phyloP scores from a whole-genome alignment of 2,797 vertebrate genomes.

The Sebastes minor region DNA sequence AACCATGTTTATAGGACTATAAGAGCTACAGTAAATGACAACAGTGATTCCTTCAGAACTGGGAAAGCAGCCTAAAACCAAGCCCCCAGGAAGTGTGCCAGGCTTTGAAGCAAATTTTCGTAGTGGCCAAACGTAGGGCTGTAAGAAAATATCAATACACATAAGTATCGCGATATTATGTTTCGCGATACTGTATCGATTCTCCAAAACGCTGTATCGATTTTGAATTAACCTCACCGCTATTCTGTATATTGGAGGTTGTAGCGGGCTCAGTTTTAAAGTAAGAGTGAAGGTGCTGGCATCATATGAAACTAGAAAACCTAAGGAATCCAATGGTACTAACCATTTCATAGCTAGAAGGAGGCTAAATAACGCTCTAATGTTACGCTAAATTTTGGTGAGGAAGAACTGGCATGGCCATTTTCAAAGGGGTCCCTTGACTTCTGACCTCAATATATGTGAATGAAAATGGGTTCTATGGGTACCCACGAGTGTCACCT shows the following conservation, averaged over 20 bases:
- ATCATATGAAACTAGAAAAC: background rate
- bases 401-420: too few relatives aligned
- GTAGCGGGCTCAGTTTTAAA: background rate
- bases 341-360: background rate
- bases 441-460: background rate
- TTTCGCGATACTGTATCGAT: background rate
- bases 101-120: too few relatives aligned
- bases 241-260: background rate
- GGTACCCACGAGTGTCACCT: too few relatives aligned
- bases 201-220: background rate
- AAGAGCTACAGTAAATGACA: background rate
- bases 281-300: background rate
- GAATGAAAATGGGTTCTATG: too few relatives aligned
- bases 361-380: too few relatives aligned
- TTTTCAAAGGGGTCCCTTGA: background rate
- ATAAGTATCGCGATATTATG: too few relatives aligned
- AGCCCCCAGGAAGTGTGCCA: too few relatives aligned
- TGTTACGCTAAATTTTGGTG: too few relatives aligned
- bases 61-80: too few relatives aligned
- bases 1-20: background rate
- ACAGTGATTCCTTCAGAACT: background rate
- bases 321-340: background rate
- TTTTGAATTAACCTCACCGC: background rate
- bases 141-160: background rate
- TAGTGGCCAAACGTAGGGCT: too few relatives aligned